Base-by-base conservation (phyloP, 2,888 invertebrate species). In the Terebella lapidaria region DNA sequence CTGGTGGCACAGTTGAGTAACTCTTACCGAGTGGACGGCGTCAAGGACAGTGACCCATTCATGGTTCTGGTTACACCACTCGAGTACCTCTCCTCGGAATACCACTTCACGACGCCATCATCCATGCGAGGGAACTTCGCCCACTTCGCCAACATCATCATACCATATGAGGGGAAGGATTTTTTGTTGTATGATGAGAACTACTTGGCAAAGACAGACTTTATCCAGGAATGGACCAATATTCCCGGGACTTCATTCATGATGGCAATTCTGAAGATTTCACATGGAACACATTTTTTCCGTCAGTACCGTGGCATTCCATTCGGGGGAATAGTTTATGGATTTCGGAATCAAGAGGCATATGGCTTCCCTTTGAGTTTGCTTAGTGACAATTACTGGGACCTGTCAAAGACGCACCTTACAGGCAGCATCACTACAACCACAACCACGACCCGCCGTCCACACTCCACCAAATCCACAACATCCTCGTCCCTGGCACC, bases 1-100 rank as follows among this genome's bases (percentile, higher is more conserved):
- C 10, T 20, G 10, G n/a, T 49, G 5, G 49, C 49, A 5, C 49
- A 49, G 49, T 49, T 49, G 18, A 20, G n/a, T 22, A 49, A 22
- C 5, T 49, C 67, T 1, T 60, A 61, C 29, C 47, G 57, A 4
- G 65, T 61, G 15, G 71, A 71, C 35, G 66, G 62, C 1, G 61
- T 59, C n/a, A 64, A 69, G 28, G 60, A 64, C n/a, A 71, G 70
- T 10, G 74, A 74, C 56, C 74, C 74, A 1, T 70, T 70, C 56
- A 71, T 73, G 69, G 67, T 67, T 1, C 52, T 71, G 4, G 27
- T 71, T 1, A 69, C 70, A 10, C 71, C 72, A 0, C 57, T 64
- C 15, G 57, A 59, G 1, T 69, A 71, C 62, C 72, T 65, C 55
- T 64, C 63, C 1, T 63, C 67, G 5, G 64, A 67, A 51, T 71